Evolutionary conservation across 2,888 invertebrate species (phyloP), one percentile per base, ranked within the genome.

Genomic region (Plebejus argus): DNA sequence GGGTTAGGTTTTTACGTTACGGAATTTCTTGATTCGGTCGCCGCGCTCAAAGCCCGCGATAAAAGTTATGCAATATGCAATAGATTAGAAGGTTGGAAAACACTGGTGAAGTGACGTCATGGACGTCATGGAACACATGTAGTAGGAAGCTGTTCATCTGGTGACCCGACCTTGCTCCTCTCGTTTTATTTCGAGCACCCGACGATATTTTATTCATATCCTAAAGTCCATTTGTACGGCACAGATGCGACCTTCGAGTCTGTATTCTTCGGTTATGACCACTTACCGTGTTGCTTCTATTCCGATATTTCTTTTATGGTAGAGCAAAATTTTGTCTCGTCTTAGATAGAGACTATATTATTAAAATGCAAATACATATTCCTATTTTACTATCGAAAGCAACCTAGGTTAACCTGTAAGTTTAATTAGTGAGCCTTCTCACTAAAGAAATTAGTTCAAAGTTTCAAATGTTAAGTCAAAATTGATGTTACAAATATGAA

Each of bases 181-280:
- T 76, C 28, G 78, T 78, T 79, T 81, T 81, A 79, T 81, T 81
- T 80, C 77, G 76, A 78, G 80, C 79, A 78, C 70, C 79, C 66
- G 28, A 33, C 12, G 79, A 81, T 82, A 81, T 80, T 79, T 80
- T 81, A 81, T 81, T 81, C 79, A 81, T 79, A 74, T 79, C 77
- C 78, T 78, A 76, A 66, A 81, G 78, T 74, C 74, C 74, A 74
- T 74, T 74, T 53, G 74, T n/a, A 6, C 74, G 71, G 74, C 18
- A 74, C 28, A 28, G 23, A 23, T 28, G 74, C 28, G 74, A 28
- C 74, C 74, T 74, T 74, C 74, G 28, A 53, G 53, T 74, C 72
- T 61, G 45, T 71, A 39, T 28, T 74, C 53, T 28, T 74, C 74
- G 23, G 23, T 74, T 49, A 49, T 74, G 23, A n/a, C 74, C 49